These are phyloP conservation scores for Glareola pratincola DNA, from an alignment of 2,113 vertebrate species.

Conservation along the genomic window DNA sequence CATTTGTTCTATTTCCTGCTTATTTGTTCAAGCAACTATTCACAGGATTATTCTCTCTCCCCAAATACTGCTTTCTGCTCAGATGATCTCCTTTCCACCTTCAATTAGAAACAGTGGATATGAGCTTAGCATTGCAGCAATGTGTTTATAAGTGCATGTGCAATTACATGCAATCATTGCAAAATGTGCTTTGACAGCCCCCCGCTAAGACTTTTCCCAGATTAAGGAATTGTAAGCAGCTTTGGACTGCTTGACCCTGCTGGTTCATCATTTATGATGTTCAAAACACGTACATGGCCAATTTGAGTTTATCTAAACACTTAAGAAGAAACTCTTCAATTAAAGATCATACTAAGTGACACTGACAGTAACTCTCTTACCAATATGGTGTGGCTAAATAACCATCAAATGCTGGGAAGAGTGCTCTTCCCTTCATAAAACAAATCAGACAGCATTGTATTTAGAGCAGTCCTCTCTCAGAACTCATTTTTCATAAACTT, in stretches of 20 bases:
- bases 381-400: background rate
- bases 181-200: background rate
- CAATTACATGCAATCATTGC: background rate
- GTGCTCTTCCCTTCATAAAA: background rate
- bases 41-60: background rate
- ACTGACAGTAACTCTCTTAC: background rate
- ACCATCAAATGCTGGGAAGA: background rate
- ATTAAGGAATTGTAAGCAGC: background rate
- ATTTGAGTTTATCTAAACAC: slow-evolving; percentile 36
- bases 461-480: background rate
- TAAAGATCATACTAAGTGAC: background rate
- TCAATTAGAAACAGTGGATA: background rate
- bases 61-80: background rate
- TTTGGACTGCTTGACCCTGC: background rate
- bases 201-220: background rate
- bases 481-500: background rate
- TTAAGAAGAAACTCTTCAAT: background rate
- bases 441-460: background rate
- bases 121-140: background rate
- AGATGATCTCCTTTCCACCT: background rate
- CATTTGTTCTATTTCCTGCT: background rate
- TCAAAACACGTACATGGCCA: background rate
- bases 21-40: background rate
- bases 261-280: background rate
- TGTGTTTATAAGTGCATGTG: background rate